Base-by-base conservation (phyloP, 2,888 invertebrate species). In the Hydropsyche betteni region DNA sequence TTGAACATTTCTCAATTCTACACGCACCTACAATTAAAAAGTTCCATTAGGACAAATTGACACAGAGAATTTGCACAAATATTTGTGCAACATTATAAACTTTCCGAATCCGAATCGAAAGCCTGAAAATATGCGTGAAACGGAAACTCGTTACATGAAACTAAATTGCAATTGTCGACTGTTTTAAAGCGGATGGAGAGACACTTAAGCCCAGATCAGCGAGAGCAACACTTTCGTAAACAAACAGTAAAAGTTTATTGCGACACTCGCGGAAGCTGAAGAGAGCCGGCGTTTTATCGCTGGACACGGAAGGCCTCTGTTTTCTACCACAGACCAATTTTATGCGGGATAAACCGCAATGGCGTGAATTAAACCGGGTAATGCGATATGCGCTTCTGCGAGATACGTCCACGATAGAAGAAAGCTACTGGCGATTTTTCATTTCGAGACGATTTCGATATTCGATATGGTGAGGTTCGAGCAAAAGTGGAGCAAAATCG, bases 221-320 rank as follows among this genome's bases (percentile, higher is more conserved):
- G 4, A 14, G 58, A 8, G 58, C 14, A 58, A 24, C 24, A 24
- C 58, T 58, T 58, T 58, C 58, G 64, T 64, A 64, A 64, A 64
- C 64, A 36, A 64, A 64, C 36, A 64, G 64, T 64, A 36, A 64
- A 64, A 64, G 14, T 64, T 64, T 64, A 64, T n/a, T 64, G 36
- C 64, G 24, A 24, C 24, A 24, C 24, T 24, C 24, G 24, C 24
- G 36, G 12, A 64, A 64, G n/a, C 55, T 16, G 14, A 55, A 55
- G 12, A 55, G 55, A 44, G 44, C 44, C 1, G 6, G 6, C 44
- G 44, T 44, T 44, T 44, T 44, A 44, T 12, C 34, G 55, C 55
- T n/a, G 64, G 36, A 33, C 36, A n/a, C 64, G 34, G 34, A 24
- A 64, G 33, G 34, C 34, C 44, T 44, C 44, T 44, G 10, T 44